These are phyloP conservation scores for Thunnus albacares DNA, from an alignment of 2,797 vertebrate species.

Conservation along the genomic window DNA sequence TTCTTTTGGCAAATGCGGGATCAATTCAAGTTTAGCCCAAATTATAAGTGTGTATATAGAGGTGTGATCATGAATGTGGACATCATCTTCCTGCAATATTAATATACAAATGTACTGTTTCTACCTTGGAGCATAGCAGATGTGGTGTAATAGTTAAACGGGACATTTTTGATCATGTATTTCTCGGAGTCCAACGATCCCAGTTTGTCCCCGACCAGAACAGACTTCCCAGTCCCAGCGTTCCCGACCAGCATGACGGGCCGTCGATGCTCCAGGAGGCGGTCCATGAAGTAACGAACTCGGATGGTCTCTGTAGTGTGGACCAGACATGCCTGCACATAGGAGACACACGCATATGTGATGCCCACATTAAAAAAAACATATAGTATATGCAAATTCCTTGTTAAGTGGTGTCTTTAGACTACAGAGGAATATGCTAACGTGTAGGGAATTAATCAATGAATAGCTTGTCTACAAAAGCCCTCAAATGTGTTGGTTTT, in stretches of 20 bases:
- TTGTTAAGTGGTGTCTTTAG: not conserved
- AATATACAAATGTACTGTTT: not conserved
- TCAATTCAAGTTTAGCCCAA: no score
- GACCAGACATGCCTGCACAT: conserved; percentile 91
- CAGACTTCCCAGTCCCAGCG: conserved; percentile 93
- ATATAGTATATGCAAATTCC: not conserved
- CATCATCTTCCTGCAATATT: no score
- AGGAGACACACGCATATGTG: not conserved
- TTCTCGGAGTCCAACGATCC: conserved; percentile 87
- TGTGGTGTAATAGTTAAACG: conserved; percentile 96
- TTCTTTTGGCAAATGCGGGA: no score
- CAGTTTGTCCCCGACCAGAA: conserved; percentile 91
- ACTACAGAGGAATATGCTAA: not conserved
- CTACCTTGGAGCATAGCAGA: conserved; percentile 97
- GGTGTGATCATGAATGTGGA: no score
- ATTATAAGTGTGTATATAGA: no score
- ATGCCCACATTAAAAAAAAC: not conserved
- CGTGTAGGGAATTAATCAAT: not conserved
- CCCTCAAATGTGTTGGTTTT: not conserved
- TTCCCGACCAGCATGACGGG: conserved; percentile 94
- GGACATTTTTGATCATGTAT: conserved; percentile 92
- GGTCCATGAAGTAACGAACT: conserved; percentile 91
- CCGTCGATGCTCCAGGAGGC: conserved; percentile 85
- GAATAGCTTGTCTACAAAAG: no score
- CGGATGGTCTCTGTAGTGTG: conserved; percentile 92